Conservation (phyloP, 1,140 invertebrate species). For the Tetranychus cinnabarinus region DNA sequence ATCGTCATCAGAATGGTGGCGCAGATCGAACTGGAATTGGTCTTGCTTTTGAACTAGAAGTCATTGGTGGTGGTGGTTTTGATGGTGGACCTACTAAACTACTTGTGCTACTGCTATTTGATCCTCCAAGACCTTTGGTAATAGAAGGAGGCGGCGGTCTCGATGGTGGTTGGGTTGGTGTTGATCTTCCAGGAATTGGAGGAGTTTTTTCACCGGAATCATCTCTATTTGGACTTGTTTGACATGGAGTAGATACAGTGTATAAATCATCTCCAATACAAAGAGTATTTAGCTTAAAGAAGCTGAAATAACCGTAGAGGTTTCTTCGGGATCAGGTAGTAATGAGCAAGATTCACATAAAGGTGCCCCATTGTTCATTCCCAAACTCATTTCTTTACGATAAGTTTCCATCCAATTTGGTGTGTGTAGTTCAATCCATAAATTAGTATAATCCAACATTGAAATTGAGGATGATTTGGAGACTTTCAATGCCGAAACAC, state of each 20-base stretch:
- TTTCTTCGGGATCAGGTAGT: slow-evolving; percentile 1
- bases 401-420: slow-evolving; percentile 54
- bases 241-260: slow-evolving; percentile 3
- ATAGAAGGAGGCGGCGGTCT: slow-evolving; percentile 10
- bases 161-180: slow-evolving; percentile 10
- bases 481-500: slow-evolving; percentile 52
- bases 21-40: background rate
- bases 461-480: slow-evolving; percentile 24
- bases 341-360: slow-evolving; percentile 22
- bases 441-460: slow-evolving; percentile 19
- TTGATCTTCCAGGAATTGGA: slow-evolving; percentile 3
- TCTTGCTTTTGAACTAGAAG: background rate
- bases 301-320: background rate
- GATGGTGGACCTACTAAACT: background rate
- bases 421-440: slow-evolving; percentile 50
- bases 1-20: slow-evolving; percentile 2
- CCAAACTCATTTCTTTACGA: slow-evolving; percentile 52
- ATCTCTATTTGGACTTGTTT: slow-evolving; percentile 10
- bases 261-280: background rate
- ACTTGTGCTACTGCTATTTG: background rate
- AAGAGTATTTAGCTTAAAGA: background rate
- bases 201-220: slow-evolving; percentile 5
- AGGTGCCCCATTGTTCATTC: slow-evolving; percentile 53
- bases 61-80: background rate
- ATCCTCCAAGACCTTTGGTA: too few species aligned